Percentiles rank a stretch among this genome's conserved stretches.
Conservation (phyloP, 2,888 invertebrate species). For the Hypselothyrea guttata region DNA sequence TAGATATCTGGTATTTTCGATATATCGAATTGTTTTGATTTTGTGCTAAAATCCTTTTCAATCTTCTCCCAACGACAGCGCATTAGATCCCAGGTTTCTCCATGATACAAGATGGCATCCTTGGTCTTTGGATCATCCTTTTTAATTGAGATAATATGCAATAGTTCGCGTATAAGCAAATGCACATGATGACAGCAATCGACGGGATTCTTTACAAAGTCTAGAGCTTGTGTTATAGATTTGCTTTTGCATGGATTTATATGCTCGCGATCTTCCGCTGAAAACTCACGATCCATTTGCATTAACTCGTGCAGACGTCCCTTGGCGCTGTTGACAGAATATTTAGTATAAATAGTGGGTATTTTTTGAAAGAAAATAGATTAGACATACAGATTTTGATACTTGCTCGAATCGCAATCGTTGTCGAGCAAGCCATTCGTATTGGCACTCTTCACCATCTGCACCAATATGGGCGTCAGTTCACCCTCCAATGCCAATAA, state of each 20-base stretch:
- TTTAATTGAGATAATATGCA: slow-evolving; percentile 92
- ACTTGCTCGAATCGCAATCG: slow-evolving; percentile 98
- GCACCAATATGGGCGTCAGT: slow-evolving; percentile 98
- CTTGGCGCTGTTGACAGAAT: slow-evolving; percentile 88
- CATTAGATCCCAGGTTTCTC: slow-evolving; percentile 99
- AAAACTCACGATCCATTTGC: slow-evolving; percentile 94
- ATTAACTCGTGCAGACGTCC: slow-evolving; percentile 95
- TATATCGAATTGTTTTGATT: slow-evolving; percentile 96
- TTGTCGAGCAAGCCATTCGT: slow-evolving; percentile 99
- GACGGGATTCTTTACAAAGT: slow-evolving; percentile 97
- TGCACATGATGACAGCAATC: slow-evolving; percentile 96
- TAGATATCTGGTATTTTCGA: slow-evolving; percentile 99
- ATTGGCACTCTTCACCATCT: slow-evolving; percentile 99
- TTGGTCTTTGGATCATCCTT: slow-evolving; percentile 95
- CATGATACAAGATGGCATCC: slow-evolving; percentile 97
- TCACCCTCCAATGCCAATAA: slow-evolving; percentile 98
- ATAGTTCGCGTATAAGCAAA: slow-evolving; percentile 91
- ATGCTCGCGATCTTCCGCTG: slow-evolving; percentile 90
- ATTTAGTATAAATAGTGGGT: no score
- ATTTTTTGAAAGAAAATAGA: no score
- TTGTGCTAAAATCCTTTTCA: slow-evolving; percentile 98
- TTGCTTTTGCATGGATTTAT: slow-evolving; percentile 96
- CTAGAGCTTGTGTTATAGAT: slow-evolving; percentile 94
- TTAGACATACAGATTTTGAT: slow-evolving; percentile 93
- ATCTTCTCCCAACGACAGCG: slow-evolving; percentile 98